Percentiles rank a stretch among this genome's conserved stretches.
Evolutionary conservation across 2,797 vertebrate genomes (phyloP).

Genomic region (Novumbra hubbsi): DNA sequence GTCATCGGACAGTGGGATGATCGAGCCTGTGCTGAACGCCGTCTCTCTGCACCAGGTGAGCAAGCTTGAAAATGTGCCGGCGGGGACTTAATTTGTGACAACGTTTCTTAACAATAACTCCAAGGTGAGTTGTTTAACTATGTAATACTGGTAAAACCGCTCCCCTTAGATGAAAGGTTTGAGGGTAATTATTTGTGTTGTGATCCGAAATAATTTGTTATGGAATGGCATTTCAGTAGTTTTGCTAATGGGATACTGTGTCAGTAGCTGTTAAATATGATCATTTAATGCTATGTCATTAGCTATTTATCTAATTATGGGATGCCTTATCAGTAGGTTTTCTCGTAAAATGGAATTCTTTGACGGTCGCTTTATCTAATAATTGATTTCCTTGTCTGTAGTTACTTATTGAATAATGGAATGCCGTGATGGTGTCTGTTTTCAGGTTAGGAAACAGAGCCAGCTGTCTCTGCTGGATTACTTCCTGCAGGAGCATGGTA

Average conservation of each 20-base stretch:
- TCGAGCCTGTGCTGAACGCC: constrained; percentile 85
- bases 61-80: background rate
- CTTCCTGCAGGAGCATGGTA: constrained; percentile 85
- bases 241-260: too few relatives aligned
- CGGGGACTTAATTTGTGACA: background rate
- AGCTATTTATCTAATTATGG: too few relatives aligned
- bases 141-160: background rate
- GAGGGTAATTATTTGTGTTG: too few relatives aligned
- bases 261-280: too few relatives aligned
- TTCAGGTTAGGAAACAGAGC: constrained; percentile 79
- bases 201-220: too few relatives aligned
- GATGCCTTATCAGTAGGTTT: background rate
- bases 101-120: background rate
- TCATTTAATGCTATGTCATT: too few relatives aligned
- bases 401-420: background rate
- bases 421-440: background rate
- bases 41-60: constrained; percentile 84
- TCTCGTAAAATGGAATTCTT: background rate
- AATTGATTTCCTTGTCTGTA: background rate
- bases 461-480: constrained; percentile 84
- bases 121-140: background rate
- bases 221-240: too few relatives aligned
- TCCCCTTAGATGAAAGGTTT: background rate
- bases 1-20: constrained; percentile 88
- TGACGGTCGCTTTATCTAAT: background rate